A percentile compares a stretch with the other conserved stretches of the same genome.
phyloP scores from a whole-genome alignment of 2,797 vertebrate species.

The Sarcophilus harrisii region DNA sequence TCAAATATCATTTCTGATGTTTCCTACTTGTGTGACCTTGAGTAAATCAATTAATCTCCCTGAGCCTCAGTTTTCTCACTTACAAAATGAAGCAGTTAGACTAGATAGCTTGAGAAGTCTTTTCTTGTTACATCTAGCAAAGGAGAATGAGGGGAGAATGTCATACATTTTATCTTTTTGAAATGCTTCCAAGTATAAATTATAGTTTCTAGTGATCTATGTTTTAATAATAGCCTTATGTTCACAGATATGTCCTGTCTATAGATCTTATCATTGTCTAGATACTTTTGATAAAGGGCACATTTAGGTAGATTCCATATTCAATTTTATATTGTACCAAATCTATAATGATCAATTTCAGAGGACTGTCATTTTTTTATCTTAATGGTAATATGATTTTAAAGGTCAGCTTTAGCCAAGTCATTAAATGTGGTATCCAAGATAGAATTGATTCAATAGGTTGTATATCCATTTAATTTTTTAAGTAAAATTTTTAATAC shows the following conservation, averaged over 20 bases:
- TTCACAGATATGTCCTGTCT: not conserved
- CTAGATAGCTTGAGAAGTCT: not conserved
- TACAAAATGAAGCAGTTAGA: not conserved
- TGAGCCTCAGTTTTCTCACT: not conserved
- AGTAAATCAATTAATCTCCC: not conserved
- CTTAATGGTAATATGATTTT: slow-evolving; percentile 59
- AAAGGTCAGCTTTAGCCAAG: slow-evolving; percentile 61
- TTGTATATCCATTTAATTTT: slow-evolving; percentile 59
- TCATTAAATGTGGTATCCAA: slow-evolving; percentile 61
- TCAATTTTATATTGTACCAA: slow-evolving; percentile 52
- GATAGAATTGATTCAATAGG: slow-evolving; percentile 44
- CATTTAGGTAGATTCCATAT: slow-evolving; percentile 8
- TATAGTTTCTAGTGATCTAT: slow-evolving; percentile 61
- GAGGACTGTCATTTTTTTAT: slow-evolving; percentile 31
- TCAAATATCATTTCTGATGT: not conserved
- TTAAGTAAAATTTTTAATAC: slow-evolving; percentile 47
- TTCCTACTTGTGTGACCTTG: not conserved
- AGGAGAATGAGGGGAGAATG: not conserved
- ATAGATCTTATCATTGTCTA: slow-evolving; percentile 45
- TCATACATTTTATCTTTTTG: slow-evolving; percentile 49
- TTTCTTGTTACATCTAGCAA: not conserved
- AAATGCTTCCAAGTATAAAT: slow-evolving; percentile 59
- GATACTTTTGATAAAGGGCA: slow-evolving; percentile 55
- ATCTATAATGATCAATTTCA: slow-evolving; percentile 31
- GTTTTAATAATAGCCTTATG: slow-evolving; percentile 61